These are phyloP conservation scores for Maniola hyperantus DNA, from an alignment of 2,888 invertebrate genomes.

Conservation along the genomic window DNA sequence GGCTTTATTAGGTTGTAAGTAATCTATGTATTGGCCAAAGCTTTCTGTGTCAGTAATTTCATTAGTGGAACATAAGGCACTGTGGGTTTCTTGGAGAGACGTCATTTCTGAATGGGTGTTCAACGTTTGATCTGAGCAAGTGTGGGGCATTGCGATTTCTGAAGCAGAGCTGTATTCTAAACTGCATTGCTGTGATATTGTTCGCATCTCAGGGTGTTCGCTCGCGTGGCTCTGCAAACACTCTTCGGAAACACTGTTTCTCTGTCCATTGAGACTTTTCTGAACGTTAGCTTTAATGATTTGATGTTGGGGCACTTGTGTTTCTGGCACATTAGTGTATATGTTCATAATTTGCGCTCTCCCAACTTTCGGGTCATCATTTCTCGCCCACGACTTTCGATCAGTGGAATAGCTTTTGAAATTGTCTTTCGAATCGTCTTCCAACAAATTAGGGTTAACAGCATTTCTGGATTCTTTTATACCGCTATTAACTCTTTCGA, in stretches of 20 bases:
- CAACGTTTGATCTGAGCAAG: conserved; percentile 77
- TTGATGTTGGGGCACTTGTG: conserved; percentile 83
- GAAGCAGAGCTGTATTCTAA: conserved; percentile 86
- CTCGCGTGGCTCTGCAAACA: conserved; percentile 70
- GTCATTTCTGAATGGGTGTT: conserved; percentile 78
- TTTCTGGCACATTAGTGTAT: conserved; percentile 85
- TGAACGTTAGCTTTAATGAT: conserved; percentile 66
- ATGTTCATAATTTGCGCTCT: conserved; percentile 80
- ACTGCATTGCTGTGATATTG: conserved; percentile 88
- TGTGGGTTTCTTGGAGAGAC: conserved; percentile 75
- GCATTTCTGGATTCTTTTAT: conserved; percentile 81
- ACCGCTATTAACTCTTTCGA: conserved; percentile 81
- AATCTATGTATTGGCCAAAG: conserved; percentile 77
- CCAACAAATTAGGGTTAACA: conserved; percentile 85
- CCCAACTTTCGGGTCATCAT: conserved; percentile 64
- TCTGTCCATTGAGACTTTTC: conserved; percentile 62
- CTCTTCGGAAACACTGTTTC: conserved; percentile 74
- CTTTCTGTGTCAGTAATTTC: conserved; percentile 79
- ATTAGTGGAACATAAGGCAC: conserved; percentile 76
- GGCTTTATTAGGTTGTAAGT: conserved; percentile 64
- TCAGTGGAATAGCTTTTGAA: conserved; percentile 69
- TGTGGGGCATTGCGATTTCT: conserved; percentile 78
- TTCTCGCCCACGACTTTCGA: conserved; percentile 68
- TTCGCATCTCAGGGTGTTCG: conserved; percentile 81
- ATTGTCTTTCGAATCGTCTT: conserved; percentile 84